Conservation (phyloP, 2,888 invertebrate genomes). For the Gisinianus flammeolus region DNA sequence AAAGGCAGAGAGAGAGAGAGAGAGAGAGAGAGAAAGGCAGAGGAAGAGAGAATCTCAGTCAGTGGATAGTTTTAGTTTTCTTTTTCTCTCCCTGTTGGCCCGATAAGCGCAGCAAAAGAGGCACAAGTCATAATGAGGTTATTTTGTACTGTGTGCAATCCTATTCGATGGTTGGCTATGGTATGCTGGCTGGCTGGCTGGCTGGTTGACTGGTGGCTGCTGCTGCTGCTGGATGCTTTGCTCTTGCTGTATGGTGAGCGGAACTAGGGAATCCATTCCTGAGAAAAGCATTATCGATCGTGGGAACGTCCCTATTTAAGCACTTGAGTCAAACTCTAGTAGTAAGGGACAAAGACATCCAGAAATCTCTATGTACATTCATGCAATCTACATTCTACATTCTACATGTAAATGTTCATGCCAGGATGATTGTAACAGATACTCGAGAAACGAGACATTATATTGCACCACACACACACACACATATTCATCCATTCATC, state of each 20-base stretch:
- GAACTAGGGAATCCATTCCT: slow-evolving; percentile 45
- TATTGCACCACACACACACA: neutral
- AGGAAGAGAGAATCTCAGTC: neutral
- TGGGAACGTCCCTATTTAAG: slow-evolving; percentile 36
- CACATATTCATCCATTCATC: slow-evolving; percentile 1
- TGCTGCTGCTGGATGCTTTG: too few relatives aligned
- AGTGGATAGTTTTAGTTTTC: neutral
- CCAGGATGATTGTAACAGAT: neutral
- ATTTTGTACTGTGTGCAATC: slow-evolving; percentile 44
- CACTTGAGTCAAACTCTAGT: slow-evolving; percentile 32
- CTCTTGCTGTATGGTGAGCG: too few relatives aligned
- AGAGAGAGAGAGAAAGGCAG: too few relatives aligned
- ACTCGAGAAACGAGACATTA: neutral
- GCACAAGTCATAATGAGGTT: slow-evolving; percentile 49
- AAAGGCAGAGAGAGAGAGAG: neutral
- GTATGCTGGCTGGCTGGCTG: too few relatives aligned
- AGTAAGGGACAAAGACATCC: slow-evolving; percentile 16
- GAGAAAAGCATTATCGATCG: slow-evolving; percentile 48
- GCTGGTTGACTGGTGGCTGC: too few relatives aligned
- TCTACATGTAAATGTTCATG: neutral
- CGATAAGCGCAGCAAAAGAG: slow-evolving; percentile 25
- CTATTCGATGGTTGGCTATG: slow-evolving; percentile 28
- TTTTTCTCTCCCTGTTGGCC: slow-evolving; percentile 15
- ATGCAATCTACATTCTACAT: neutral
- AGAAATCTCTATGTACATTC: neutral